phyloP scores from a whole-genome alignment of 2,113 vertebrate species.

The Semnornis frantzii region DNA sequence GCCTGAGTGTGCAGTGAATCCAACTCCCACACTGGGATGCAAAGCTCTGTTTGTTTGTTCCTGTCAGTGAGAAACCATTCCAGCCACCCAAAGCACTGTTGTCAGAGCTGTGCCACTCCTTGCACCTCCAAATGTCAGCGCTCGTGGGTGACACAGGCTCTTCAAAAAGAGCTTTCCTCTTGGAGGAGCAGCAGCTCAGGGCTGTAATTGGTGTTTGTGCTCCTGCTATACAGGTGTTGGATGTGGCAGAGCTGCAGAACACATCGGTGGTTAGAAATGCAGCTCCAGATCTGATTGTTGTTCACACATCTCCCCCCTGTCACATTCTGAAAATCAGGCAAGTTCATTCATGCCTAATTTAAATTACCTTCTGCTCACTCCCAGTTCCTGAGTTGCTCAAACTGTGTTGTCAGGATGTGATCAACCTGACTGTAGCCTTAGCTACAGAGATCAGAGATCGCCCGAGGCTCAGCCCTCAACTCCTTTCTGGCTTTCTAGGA shows the following conservation, averaged over 20 bases:
- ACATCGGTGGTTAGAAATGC: neutral
- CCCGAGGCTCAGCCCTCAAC: neutral
- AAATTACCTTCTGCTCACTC: neutral
- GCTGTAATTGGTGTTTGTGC: neutral
- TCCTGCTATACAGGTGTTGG: neutral
- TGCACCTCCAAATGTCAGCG: neutral
- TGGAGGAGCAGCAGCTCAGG: neutral
- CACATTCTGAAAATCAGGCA: neutral
- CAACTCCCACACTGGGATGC: neutral
- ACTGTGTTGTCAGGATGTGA: neutral
- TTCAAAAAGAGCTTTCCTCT: neutral
- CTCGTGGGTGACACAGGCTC: accelerated
- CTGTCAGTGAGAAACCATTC: neutral
- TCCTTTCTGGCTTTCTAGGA: neutral
- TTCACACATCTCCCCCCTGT: neutral
- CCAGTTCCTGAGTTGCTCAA: neutral
- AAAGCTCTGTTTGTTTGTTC: neutral
- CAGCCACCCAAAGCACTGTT: neutral
- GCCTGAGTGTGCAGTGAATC: neutral
- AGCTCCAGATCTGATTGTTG: neutral
- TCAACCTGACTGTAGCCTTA: neutral
- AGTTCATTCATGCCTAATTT: neutral
- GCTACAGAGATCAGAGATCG: neutral
- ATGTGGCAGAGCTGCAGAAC: neutral
- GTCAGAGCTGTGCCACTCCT: neutral